A percentile compares a stretch with the other conserved stretches of the same genome.
These are phyloP conservation scores for Cacajao melanocephalus DNA, from an alignment of 2,797 vertebrate species.

Conservation along the genomic window DNA sequence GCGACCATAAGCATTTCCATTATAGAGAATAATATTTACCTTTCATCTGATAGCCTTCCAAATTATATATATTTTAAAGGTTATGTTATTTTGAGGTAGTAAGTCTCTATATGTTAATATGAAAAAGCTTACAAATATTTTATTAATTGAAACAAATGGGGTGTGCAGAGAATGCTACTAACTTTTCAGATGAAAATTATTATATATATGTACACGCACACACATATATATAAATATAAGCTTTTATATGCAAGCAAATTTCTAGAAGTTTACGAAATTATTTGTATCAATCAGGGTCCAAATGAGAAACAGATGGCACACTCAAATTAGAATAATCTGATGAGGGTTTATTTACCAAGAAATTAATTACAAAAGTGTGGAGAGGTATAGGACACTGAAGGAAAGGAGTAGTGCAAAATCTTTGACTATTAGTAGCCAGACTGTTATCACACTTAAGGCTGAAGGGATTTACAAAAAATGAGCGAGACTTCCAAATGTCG, in stretches of 20 bases:
- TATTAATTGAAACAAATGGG: background rate
- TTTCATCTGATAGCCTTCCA: background rate
- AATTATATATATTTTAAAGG: background rate
- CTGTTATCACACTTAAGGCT: background rate
- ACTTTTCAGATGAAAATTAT: background rate
- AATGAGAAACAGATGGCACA: constrained; percentile 59
- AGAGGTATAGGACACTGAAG: background rate
- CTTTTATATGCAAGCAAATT: constrained; percentile 41
- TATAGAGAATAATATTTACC: background rate
- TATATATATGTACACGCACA: background rate
- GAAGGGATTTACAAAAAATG: background rate
- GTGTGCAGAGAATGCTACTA: background rate
- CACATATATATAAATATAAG: background rate
- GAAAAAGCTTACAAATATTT: background rate
- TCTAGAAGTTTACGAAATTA: constrained; percentile 34
- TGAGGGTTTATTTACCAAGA: constrained; percentile 37
- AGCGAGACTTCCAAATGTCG: background rate
- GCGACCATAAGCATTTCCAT: background rate
- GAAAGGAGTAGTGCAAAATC: background rate
- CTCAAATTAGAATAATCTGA: constrained; percentile 49
- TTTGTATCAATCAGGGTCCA: constrained; percentile 55
- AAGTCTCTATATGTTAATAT: background rate
- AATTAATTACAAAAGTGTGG: constrained; percentile 54
- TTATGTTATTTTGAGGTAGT: background rate
- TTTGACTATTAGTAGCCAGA: background rate